Conservation (phyloP, 2,113 vertebrate genomes). For the Naja naja region DNA sequence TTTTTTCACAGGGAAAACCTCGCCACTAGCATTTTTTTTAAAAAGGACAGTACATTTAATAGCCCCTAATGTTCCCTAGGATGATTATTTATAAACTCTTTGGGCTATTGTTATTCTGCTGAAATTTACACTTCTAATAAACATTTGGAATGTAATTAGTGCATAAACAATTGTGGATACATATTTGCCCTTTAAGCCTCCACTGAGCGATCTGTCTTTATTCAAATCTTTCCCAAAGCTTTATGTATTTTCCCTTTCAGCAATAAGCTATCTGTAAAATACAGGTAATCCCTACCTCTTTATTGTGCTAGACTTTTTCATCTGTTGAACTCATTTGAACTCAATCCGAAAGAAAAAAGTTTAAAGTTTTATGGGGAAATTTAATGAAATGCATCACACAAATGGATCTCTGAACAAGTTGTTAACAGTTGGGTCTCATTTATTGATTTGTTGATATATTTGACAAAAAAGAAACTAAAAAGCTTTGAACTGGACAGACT, state of each 20-base stretch:
- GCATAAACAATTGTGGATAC: background rate
- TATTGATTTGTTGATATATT: background rate
- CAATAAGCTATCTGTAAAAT: background rate
- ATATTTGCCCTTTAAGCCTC: background rate
- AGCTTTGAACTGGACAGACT: background rate
- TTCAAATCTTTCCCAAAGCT: background rate
- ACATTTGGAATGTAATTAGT: background rate
- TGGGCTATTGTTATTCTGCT: background rate
- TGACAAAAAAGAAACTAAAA: background rate
- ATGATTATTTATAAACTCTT: background rate
- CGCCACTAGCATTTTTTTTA: background rate
- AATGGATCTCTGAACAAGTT: background rate
- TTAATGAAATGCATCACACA: background rate
- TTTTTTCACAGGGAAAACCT: background rate
- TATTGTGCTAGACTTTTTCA: background rate
- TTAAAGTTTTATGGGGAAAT: background rate
- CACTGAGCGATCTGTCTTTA: background rate
- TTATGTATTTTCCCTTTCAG: background rate
- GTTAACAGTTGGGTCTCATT: background rate
- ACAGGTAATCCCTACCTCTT: background rate
- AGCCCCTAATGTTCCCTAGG: background rate
- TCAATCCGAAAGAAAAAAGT: background rate
- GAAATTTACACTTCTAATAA: background rate
- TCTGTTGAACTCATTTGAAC: background rate
- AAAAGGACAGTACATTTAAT: background rate